A percentile compares a stretch with the other conserved stretches of the same genome.
These are phyloP conservation scores for Xanthorhoe designata DNA, from an alignment of 2,888 invertebrate species.

Conservation along the genomic window DNA sequence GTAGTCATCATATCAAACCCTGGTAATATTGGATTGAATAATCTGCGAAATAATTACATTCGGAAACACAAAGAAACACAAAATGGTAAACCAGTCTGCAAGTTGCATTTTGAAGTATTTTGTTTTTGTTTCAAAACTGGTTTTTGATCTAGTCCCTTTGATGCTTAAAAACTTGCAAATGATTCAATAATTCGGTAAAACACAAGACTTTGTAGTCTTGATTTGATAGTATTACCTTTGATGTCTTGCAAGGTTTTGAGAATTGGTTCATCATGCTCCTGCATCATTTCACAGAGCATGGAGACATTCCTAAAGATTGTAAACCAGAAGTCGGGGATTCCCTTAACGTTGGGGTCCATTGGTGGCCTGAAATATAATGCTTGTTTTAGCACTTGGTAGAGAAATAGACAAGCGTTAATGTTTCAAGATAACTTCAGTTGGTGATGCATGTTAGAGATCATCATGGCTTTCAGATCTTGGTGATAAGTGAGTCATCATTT, in stretches of 20 bases:
- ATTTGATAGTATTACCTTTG: slow-evolving; percentile 83
- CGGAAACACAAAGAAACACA: background rate
- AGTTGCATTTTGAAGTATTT: too few relatives aligned
- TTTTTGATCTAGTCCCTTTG: background rate
- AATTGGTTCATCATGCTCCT: slow-evolving; percentile 95
- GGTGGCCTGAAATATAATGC: slow-evolving; percentile 63
- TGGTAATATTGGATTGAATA: background rate
- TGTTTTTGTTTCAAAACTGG: background rate
- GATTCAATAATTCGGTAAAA: background rate
- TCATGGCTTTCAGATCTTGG: slow-evolving; percentile 76
- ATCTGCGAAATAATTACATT: background rate
- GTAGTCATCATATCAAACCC: slow-evolving; percentile 54
- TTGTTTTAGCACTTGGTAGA: slow-evolving; percentile 7
- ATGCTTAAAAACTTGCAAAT: background rate
- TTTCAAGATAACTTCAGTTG: slow-evolving; percentile 66
- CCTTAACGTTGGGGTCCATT: slow-evolving; percentile 89
- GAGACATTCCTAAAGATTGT: slow-evolving; percentile 97
- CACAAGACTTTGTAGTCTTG: background rate
- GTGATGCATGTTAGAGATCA: slow-evolving; percentile 81
- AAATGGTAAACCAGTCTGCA: background rate
- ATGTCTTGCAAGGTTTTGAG: slow-evolving; percentile 94
- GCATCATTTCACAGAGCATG: slow-evolving; percentile 94
- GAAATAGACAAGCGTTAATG: background rate
- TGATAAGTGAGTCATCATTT: slow-evolving; percentile 71
- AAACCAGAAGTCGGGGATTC: slow-evolving; percentile 98